Percentiles rank a stretch among this genome's conserved stretches.
Conservation (phyloP, 2,888 invertebrate species). For the Cephus nigrinus region DNA sequence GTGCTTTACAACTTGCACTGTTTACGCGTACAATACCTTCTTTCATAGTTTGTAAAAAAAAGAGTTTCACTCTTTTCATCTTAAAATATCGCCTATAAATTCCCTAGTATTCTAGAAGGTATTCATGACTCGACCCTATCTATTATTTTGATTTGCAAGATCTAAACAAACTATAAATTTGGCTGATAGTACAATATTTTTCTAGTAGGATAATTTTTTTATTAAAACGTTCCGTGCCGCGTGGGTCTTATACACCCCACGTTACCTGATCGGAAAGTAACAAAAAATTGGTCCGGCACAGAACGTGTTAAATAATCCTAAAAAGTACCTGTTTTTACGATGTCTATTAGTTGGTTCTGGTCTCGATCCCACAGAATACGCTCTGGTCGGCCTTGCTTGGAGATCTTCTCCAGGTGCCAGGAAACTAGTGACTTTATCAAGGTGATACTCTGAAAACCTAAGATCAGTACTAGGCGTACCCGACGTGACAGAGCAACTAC, state of each 20-base stretch:
- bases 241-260: too few relatives aligned
- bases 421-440: constrained; percentile 85
- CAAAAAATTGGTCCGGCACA: too few relatives aligned
- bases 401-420: constrained; percentile 75
- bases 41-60: neutral
- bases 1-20: neutral
- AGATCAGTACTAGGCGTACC: constrained; percentile 86
- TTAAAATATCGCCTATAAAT: neutral
- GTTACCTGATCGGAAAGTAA: too few relatives aligned
- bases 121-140: too few relatives aligned
- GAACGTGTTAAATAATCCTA: neutral
- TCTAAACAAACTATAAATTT: neutral
- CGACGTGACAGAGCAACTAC: constrained; percentile 80
- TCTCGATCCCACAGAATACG: constrained; percentile 88
- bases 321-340: constrained; percentile 60
- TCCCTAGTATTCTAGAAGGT: neutral
- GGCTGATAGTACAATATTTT: neutral
- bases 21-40: neutral
- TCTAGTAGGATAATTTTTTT: neutral
- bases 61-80: neutral
- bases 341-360: constrained; percentile 74
- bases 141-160: neutral
- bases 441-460: constrained; percentile 80
- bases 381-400: constrained; percentile 76
- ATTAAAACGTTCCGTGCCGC: neutral